Evolutionary conservation across 2,797 vertebrate species (phyloP).

Genomic region (Melanotaenia trifasciata): DNA sequence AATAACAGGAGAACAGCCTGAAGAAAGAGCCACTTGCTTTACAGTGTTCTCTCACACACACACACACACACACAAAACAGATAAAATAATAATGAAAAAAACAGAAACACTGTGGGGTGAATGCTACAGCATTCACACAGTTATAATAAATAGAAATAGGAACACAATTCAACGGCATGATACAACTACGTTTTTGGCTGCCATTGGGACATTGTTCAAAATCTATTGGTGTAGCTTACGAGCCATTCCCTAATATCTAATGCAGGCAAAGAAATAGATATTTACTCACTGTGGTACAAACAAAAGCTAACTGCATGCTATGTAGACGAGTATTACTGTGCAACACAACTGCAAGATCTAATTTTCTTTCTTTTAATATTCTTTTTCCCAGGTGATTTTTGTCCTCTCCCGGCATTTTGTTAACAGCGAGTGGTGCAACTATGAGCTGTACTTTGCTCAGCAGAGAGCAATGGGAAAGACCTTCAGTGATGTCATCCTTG

Average conservation of each 20-base stretch:
- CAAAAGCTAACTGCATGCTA: neutral
- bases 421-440: slow-evolving; percentile 93
- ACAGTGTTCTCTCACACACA: too few species aligned
- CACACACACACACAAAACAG: too few species aligned
- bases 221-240: neutral
- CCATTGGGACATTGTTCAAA: neutral
- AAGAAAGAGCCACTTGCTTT: too few species aligned
- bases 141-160: too few species aligned
- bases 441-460: slow-evolving; percentile 91
- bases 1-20: too few species aligned
- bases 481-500: slow-evolving; percentile 85
- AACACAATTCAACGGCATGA: too few species aligned
- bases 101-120: too few species aligned
- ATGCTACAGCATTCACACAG: too few species aligned
- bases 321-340: neutral
- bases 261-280: neutral
- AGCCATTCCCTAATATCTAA: neutral
- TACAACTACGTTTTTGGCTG: too few species aligned
- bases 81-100: too few species aligned
- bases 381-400: slow-evolving; percentile 82
- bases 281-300: neutral
- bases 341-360: neutral
- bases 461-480: slow-evolving; percentile 87
- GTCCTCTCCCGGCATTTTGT: slow-evolving; percentile 87
- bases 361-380: neutral